Percentiles rank a stretch among this genome's conserved stretches.
These are phyloP conservation scores for Periparus ater DNA, from an alignment of 2,797 vertebrate species.

Conservation along the genomic window DNA sequence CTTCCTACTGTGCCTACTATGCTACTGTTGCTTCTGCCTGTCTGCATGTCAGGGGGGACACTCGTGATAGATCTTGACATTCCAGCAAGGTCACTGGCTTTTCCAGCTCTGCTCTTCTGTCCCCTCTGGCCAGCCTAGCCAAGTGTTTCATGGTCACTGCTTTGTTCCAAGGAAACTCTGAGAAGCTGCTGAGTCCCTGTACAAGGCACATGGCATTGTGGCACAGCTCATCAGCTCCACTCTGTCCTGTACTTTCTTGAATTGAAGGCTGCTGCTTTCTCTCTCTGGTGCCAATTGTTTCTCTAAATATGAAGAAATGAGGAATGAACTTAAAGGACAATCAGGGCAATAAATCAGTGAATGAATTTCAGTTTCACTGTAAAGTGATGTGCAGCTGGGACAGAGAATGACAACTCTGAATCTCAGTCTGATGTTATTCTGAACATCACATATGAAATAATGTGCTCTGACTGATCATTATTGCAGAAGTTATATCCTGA, in stretches of 20 bases:
- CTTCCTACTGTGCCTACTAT: not conserved
- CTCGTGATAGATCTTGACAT: not conserved
- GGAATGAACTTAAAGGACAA: not conserved
- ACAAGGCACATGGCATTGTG: rapidly evolving
- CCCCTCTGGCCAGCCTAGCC: not conserved
- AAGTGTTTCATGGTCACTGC: not conserved
- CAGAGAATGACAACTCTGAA: not conserved
- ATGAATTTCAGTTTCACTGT: not conserved
- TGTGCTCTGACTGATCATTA: not conserved
- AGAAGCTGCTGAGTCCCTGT: not conserved
- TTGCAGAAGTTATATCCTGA: not conserved
- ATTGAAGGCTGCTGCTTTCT: not conserved
- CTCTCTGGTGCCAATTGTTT: not conserved
- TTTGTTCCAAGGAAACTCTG: not conserved
- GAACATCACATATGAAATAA: not conserved
- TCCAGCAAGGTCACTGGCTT: not conserved
- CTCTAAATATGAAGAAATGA: not conserved
- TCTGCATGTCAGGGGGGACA: not conserved
- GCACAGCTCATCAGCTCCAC: not conserved
- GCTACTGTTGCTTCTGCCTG: not conserved
- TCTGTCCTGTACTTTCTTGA: not conserved
- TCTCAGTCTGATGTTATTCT: not conserved
- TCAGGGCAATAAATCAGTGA: not conserved
- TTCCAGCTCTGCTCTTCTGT: not conserved
- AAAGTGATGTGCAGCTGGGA: not conserved